Conservation (phyloP, 2,888 invertebrate species). For the Leucophenga montana region DNA sequence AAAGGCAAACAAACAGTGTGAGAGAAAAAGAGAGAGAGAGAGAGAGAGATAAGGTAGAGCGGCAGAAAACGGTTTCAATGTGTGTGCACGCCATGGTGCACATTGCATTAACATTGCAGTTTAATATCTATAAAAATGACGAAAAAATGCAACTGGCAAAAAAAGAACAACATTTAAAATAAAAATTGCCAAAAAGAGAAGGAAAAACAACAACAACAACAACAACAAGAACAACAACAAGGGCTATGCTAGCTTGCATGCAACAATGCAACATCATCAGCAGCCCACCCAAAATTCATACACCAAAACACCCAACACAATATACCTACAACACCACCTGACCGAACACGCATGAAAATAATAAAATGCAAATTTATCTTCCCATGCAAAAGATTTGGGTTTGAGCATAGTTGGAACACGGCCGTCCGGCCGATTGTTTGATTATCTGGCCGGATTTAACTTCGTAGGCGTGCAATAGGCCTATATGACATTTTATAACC, state of each 20-base stretch:
- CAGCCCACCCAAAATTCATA: background rate
- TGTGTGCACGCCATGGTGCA: conserved; percentile 13
- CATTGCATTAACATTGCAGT: conserved; percentile 52
- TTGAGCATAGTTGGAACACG: no score
- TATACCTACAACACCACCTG: background rate
- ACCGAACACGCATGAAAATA: conserved; percentile 32
- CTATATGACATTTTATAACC: background rate
- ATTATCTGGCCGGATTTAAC: background rate
- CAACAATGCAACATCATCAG: background rate
- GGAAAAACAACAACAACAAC: conserved; percentile 22
- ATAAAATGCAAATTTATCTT: conserved; percentile 29
- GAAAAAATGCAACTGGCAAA: conserved; percentile 3
- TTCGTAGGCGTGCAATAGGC: background rate
- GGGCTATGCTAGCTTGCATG: no score
- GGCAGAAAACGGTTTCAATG: no score
- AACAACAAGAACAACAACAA: conserved; percentile 6
- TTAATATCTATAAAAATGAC: conserved; percentile 39
- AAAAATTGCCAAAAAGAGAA: conserved; percentile 14
- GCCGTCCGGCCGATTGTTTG: background rate
- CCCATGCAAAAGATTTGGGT: no score
- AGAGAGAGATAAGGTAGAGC: no score
- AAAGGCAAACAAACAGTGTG: conserved; percentile 18
- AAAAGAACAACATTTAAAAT: background rate
- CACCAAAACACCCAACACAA: background rate
- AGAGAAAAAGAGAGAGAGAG: no score